A percentile compares a stretch with the other conserved stretches of the same genome.
phyloP scores from a whole-genome alignment of 2,888 invertebrate species.

The Pherbina coryleti region DNA sequence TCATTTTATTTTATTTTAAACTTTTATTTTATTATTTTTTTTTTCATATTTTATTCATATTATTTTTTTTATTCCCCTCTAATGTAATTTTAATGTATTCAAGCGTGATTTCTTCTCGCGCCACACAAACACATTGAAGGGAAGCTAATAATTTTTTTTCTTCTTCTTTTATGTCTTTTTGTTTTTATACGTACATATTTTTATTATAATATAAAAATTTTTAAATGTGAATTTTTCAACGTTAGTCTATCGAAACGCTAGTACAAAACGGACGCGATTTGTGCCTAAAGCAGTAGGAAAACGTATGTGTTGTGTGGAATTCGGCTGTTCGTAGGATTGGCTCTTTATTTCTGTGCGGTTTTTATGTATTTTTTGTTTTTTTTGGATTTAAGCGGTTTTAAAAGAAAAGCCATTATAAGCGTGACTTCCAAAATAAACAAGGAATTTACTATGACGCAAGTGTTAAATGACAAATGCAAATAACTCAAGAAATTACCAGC shows the following conservation, averaged over 20 bases:
- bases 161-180: neutral
- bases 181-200: neutral
- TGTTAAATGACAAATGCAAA: too few relatives aligned
- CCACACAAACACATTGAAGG: neutral
- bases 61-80: constrained; percentile 31
- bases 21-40: neutral
- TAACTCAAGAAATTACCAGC: too few relatives aligned
- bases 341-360: too few relatives aligned
- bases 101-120: neutral
- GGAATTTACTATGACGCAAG: too few relatives aligned
- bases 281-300: neutral
- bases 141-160: neutral
- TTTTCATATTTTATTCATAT: constrained; percentile 7
- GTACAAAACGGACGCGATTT: constrained; percentile 12
- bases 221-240: constrained; percentile 3
- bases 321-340: neutral
- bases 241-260: constrained; percentile 11
- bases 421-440: too few relatives aligned
- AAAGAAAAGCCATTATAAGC: too few relatives aligned
- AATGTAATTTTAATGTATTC: constrained; percentile 2
- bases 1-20: neutral
- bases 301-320: neutral
- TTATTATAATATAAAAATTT: neutral
- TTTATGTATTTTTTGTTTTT: too few relatives aligned
- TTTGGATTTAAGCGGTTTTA: too few relatives aligned